A percentile compares a stretch with the other conserved stretches of the same genome.
These are phyloP conservation scores for Turritopsis dohrnii DNA, from an alignment of 30 jellyfish, hydroid and myxozoan genomes.

Conservation along the genomic window DNA sequence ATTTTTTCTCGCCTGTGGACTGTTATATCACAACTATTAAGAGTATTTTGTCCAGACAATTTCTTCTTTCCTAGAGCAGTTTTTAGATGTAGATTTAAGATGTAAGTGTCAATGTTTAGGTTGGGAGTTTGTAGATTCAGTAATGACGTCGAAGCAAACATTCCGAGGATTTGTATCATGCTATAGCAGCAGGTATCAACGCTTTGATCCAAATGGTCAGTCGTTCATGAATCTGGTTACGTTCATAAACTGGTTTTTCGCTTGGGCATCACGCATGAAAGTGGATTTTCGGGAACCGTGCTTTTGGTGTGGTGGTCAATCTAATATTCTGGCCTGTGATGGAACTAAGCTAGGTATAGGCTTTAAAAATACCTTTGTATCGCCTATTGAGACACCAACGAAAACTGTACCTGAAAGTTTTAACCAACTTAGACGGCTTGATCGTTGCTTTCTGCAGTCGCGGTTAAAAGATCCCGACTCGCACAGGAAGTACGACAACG, in stretches of 20 bases:
- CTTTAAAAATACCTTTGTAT: slow-evolving; percentile 21
- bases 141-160: not conserved
- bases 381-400: slow-evolving; percentile 22
- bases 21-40: too few species aligned
- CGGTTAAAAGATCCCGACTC: too few species aligned
- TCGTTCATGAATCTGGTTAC: slow-evolving; percentile 4
- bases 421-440: slow-evolving; percentile 4
- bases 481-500: too few species aligned
- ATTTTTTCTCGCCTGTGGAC: too few species aligned
- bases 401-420: not conserved
- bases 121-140: slow-evolving; percentile 21
- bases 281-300: not conserved
- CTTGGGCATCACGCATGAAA: too few species aligned
- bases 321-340: slow-evolving; percentile 16
- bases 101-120: too few species aligned
- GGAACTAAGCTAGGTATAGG: slow-evolving; percentile 22
- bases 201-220: too few species aligned
- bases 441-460: slow-evolving; percentile 4
- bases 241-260: slow-evolving; percentile 7
- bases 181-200: too few species aligned
- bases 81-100: too few species aligned
- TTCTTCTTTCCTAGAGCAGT: too few species aligned
- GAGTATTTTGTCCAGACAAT: too few species aligned
- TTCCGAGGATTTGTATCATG: too few species aligned
- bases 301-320: not conserved